Evolutionary conservation across 2,113 vertebrate genomes (phyloP).

Genomic region (Phalacrocorax brasilianus): DNA sequence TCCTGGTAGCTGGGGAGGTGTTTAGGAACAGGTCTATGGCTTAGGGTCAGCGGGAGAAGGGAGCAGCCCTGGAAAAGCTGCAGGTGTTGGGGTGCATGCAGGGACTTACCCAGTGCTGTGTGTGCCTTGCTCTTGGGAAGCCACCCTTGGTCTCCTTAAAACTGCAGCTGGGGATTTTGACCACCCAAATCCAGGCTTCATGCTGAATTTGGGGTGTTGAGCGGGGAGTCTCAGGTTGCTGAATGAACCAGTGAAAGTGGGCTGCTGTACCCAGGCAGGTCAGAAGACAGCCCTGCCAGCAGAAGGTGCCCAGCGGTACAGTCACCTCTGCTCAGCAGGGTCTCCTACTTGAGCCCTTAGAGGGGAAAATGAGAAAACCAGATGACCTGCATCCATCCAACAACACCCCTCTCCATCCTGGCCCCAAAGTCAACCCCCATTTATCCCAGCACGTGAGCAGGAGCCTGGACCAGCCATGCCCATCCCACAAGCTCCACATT

Average conservation of each 20-base stretch:
- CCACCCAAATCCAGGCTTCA: neutral
- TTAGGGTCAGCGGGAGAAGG: neutral
- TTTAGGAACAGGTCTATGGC: neutral
- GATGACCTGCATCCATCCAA: neutral
- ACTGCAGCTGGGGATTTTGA: neutral
- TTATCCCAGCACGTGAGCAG: rapidly evolving
- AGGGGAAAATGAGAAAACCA: neutral
- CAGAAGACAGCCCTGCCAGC: neutral
- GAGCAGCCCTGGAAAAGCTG: neutral
- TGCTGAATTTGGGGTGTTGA: neutral
- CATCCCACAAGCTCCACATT: neutral
- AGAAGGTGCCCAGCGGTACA: neutral
- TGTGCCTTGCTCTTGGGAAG: neutral
- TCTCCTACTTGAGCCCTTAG: neutral
- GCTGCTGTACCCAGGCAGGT: neutral
- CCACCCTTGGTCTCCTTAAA: neutral
- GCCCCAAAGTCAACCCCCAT: neutral
- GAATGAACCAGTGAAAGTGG: neutral
- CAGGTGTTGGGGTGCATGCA: neutral
- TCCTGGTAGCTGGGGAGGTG: neutral
- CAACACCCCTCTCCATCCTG: neutral
- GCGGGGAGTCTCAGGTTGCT: neutral
- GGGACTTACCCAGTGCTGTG: no score
- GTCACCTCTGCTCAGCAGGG: neutral
- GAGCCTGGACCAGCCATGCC: neutral